phyloP scores from a whole-genome alignment of 2,797 vertebrate genomes.

The Peromyscus eremicus region DNA sequence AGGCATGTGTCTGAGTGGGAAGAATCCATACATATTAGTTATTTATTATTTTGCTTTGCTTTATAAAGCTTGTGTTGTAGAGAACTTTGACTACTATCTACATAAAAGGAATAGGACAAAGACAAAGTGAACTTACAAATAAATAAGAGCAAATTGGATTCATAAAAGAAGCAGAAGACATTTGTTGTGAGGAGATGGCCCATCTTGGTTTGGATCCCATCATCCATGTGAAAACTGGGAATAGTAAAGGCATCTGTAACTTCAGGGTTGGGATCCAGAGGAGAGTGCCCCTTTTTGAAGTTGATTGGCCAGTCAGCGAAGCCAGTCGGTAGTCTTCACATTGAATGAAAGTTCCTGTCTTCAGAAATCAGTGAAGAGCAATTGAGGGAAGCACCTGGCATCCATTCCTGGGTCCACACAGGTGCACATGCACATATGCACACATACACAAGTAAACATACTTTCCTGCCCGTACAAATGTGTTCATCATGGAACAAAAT shows the following conservation, averaged over 20 bases:
- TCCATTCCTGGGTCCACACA: background rate
- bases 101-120: background rate
- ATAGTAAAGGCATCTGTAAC: background rate
- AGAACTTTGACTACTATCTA: background rate
- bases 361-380: background rate
- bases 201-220: background rate
- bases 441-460: background rate
- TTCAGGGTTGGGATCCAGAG: no score
- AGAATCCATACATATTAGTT: background rate
- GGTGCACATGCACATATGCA: background rate
- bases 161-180: background rate
- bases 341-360: background rate
- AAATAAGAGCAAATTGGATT: background rate
- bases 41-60: background rate
- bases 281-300: background rate
- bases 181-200: background rate
- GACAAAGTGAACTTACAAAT: background rate
- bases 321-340: background rate
- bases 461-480: background rate
- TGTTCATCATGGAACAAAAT: background rate
- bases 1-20: background rate
- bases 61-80: background rate
- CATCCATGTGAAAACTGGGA: background rate
- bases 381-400: background rate
- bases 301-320: background rate